These are phyloP conservation scores for Trichosurus vulpecula DNA, from an alignment of 2,797 vertebrate species.

Conservation along the genomic window DNA sequence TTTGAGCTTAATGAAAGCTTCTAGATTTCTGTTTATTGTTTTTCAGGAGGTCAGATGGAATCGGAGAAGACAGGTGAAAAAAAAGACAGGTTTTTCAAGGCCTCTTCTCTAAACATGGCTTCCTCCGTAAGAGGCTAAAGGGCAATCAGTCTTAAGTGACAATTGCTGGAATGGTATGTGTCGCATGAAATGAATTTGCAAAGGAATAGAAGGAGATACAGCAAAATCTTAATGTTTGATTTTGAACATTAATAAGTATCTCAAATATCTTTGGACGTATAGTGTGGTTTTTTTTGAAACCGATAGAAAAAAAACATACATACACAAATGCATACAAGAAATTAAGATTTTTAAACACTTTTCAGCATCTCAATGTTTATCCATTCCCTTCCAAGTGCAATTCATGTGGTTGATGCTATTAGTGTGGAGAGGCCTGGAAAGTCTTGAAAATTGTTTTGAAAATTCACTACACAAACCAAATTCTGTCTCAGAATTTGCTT, in stretches of 20 bases:
- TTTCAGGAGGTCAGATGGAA: constrained; percentile 64
- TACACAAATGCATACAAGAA: too few relatives aligned
- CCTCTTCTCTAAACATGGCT: constrained; percentile 53
- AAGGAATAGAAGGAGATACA: background rate
- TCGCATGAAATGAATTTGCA: constrained; percentile 42
- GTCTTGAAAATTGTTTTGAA: too few relatives aligned
- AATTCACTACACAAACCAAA: too few relatives aligned
- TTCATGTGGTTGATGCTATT: background rate
- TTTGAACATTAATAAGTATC: background rate
- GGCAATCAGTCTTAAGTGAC: constrained; percentile 67
- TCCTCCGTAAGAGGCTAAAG: constrained; percentile 66
- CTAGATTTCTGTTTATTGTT: constrained; percentile 68
- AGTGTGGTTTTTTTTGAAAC: background rate
- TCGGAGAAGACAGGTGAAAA: constrained; percentile 71
- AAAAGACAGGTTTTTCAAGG: constrained; percentile 64
- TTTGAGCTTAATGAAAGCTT: constrained; percentile 78
- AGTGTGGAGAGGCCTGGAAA: too few relatives aligned
- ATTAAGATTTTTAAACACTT: background rate
- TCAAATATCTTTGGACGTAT: background rate
- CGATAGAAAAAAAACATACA: too few relatives aligned
- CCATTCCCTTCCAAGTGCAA: background rate
- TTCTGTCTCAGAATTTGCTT: background rate
- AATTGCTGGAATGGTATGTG: constrained; percentile 73
- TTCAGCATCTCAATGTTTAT: background rate
- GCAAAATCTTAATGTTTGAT: background rate